These are phyloP conservation scores for Aurelia aurita complex sp. Pacific DNA, from an alignment of 30 jellyfish, hydroid and myxozoan species.

Conservation along the genomic window DNA sequence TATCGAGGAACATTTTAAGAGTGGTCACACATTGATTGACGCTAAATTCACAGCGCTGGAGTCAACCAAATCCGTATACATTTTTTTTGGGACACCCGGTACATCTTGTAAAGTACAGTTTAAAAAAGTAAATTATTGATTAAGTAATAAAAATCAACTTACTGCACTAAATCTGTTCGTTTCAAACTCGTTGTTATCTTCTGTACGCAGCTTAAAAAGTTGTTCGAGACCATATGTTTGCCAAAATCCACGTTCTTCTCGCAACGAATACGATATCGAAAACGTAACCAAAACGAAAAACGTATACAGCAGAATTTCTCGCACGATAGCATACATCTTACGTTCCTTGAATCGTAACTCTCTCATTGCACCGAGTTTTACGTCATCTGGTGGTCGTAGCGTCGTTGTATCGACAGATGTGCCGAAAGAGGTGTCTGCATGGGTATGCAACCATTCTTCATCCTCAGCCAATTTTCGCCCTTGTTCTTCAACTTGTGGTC, in stretches of 20 bases:
- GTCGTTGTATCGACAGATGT: conserved; percentile 64
- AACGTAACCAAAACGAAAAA: conserved; percentile 74
- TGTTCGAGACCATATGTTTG: conserved; percentile 82
- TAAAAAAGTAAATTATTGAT: too few relatives aligned
- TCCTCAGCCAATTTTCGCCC: conserved; percentile 83
- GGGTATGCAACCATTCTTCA: conserved; percentile 93
- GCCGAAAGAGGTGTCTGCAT: conserved; percentile 64
- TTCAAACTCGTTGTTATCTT: neutral
- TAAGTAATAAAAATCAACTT: neutral
- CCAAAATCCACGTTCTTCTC: conserved; percentile 79
- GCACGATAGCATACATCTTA: conserved; percentile 86
- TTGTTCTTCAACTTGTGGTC: conserved; percentile 73
- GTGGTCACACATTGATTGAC: too few relatives aligned
- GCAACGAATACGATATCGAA: conserved; percentile 74
- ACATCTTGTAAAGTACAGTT: too few relatives aligned
- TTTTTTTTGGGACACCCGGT: too few relatives aligned
- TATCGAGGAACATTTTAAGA: too few relatives aligned
- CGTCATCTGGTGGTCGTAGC: conserved; percentile 86
- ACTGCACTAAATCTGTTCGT: conserved; percentile 30
- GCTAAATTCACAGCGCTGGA: too few relatives aligned
- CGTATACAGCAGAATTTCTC: conserved; percentile 78
- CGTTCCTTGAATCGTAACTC: conserved; percentile 78
- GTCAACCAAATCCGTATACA: too few relatives aligned
- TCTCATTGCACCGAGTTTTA: conserved; percentile 76
- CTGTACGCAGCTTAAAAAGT: conserved; percentile 39